Conservation (phyloP, 2,888 invertebrate genomes). For the Lysandra bellargus region DNA sequence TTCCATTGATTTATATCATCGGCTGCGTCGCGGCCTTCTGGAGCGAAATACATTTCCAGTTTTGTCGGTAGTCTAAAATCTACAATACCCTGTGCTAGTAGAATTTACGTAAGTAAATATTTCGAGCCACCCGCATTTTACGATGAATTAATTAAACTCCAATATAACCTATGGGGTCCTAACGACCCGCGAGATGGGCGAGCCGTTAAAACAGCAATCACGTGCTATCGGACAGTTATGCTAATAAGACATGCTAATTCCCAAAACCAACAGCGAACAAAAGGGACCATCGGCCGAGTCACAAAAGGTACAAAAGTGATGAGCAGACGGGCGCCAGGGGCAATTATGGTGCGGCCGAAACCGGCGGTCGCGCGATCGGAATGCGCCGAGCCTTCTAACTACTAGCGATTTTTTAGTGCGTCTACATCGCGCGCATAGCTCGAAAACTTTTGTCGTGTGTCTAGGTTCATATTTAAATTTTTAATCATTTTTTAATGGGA, state of each 20-base stretch:
- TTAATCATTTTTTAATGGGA: background rate
- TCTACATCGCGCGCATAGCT: constrained; percentile 54
- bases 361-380: constrained; percentile 44
- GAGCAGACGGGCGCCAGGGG: constrained; percentile 74
- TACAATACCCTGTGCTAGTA: background rate
- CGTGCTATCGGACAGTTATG: constrained; percentile 74
- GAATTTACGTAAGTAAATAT: background rate
- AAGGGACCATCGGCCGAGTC: constrained; percentile 56
- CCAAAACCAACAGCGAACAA: constrained; percentile 76
- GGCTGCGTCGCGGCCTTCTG: constrained; percentile 43
- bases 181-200: constrained; percentile 21
- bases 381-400: constrained; percentile 52
- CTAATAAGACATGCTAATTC: constrained; percentile 81
- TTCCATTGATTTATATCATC: constrained; percentile 60
- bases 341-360: constrained; percentile 66
- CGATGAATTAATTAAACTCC: background rate
- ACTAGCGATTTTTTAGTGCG: constrained; percentile 51
- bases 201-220: constrained; percentile 74
- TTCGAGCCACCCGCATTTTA: background rate
- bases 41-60: constrained; percentile 14
- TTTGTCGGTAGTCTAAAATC: background rate
- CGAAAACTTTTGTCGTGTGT: constrained; percentile 7
- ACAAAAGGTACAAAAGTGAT: constrained; percentile 64
- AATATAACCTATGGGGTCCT: background rate
- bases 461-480: background rate